Evolutionary conservation across 2,797 vertebrate species (phyloP), one percentile per base, ranked within the genome.

Genomic region (Sebastes hubbsi): DNA sequence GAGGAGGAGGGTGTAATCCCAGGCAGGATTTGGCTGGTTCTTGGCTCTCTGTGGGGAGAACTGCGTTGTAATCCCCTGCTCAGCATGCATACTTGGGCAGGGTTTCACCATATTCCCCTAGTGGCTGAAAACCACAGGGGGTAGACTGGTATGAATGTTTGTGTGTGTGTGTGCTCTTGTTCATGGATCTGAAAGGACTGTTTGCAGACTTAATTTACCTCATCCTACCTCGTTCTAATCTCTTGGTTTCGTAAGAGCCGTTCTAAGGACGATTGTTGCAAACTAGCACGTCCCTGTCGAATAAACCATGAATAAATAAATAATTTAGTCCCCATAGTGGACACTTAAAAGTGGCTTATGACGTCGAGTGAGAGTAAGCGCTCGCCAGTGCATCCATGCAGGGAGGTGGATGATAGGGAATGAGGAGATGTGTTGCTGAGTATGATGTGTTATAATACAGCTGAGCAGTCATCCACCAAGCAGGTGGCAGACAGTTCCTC

Each of bases 41-140:
- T 89, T 90, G 86, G 82, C 86, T 90, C 86, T 90, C 89, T 87
- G 87, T 72, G 65, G 87, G 92, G 86, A 85, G 83, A 88, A 88
- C 84, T 71, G 87, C 5, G n/a, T 89, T 91, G 93, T 94, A 94
- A 93, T 95, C 92, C 89, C 66, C 87, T 90, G 87, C 92, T 92
- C 91, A 91, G 91, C 90, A 91, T 94, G 92, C 84, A 91, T 87
- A 94, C 87, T 90, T 91, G 81, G 90, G 86, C 90, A 89, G 88
- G 88, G 80, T 91, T 93, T 89, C 69, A 85, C 81, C 85, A 86
- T 84, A 91, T 93, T 90, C 88, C 78, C 75, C 75, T 30, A 77
- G 85, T 87, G 83, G 83, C 87, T 88, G 62, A 78, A 75, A 85
- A 85, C 78, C 88, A 46, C 84, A 75, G 83, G 89, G 71, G 78